Conservation (phyloP, 2,888 invertebrate genomes). For the Macrophya alboannulata region DNA sequence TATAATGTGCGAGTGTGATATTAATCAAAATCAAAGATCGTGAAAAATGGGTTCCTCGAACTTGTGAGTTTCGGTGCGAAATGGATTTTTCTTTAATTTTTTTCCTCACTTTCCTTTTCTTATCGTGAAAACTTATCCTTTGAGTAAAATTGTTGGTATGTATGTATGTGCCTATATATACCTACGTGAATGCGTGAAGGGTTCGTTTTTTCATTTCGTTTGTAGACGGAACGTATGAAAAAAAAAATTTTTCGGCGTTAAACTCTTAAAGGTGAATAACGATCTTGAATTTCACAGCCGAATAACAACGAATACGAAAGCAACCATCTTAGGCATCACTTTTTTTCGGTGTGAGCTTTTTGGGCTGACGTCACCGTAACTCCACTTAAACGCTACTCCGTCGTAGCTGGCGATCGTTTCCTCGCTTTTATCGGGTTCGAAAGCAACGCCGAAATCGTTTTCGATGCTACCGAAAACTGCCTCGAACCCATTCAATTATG, state of each 20-base stretch:
- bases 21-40: not conserved
- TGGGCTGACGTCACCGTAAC: slow-evolving; percentile 41
- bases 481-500: slow-evolving; percentile 46
- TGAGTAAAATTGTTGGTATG: not conserved
- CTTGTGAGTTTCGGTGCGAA: not conserved
- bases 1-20: not conserved
- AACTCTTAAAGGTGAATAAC: slow-evolving; percentile 15
- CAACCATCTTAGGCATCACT: slow-evolving; percentile 4
- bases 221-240: not conserved
- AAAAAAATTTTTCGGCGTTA: not conserved
- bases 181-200: not conserved
- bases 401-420: slow-evolving; percentile 15
- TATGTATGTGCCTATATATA: not conserved
- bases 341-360: slow-evolving; percentile 23
- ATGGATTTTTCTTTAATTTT: not conserved
- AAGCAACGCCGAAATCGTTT: slow-evolving; percentile 32
- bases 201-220: not conserved
- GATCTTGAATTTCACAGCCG: slow-evolving; percentile 40
- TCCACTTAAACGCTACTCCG: slow-evolving; percentile 5
- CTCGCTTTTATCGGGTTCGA: slow-evolving; percentile 26
- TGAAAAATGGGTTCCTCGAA: not conserved
- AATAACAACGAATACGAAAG: slow-evolving; percentile 31
- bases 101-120: not conserved
- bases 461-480: slow-evolving; percentile 31
- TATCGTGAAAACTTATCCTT: not conserved